Evolutionary conservation across 2,797 vertebrate genomes (phyloP).

Genomic region (Acomys russatus): DNA sequence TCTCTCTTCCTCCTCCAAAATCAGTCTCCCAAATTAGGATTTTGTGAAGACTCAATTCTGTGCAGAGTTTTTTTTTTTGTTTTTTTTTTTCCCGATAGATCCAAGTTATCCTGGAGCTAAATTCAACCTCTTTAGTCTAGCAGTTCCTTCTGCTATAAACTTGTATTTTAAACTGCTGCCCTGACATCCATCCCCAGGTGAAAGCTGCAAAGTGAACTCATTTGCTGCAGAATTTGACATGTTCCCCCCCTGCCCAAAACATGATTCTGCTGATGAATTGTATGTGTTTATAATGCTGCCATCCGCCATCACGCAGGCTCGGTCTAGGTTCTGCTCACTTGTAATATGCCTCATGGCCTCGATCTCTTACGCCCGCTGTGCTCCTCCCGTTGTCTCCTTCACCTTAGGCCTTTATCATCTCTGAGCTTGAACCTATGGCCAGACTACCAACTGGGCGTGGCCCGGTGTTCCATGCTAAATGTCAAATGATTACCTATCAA

Average conservation of each 20-base stretch:
- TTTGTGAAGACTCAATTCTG: conserved; percentile 60
- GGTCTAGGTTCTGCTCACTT: not conserved
- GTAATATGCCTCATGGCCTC: not conserved
- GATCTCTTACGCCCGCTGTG: not conserved
- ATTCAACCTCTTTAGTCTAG: conserved; percentile 50
- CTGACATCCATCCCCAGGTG: not conserved
- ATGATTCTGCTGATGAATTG: not conserved
- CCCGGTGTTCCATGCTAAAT: not conserved
- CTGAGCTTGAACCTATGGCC: conserved; percentile 3
- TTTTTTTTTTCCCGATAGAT: conserved; percentile 25
- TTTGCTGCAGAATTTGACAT: not conserved
- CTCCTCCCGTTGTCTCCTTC: not conserved
- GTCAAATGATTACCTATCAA: conserved; percentile 30
- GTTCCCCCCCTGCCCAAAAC: not conserved
- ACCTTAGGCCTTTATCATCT: not conserved
- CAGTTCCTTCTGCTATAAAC: conserved; percentile 45
- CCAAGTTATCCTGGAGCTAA: conserved; percentile 38
- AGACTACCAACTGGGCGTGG: conserved; percentile 14
- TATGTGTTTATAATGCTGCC: not conserved
- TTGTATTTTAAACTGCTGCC: conserved; percentile 27
- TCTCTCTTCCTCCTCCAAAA: conserved; percentile 41
- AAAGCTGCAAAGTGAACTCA: not conserved
- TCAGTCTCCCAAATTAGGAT: conserved; percentile 35
- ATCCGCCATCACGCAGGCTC: not conserved
- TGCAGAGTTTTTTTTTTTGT: not conserved